phyloP scores from a whole-genome alignment of 2,888 invertebrate species.

The Patella pellucida region DNA sequence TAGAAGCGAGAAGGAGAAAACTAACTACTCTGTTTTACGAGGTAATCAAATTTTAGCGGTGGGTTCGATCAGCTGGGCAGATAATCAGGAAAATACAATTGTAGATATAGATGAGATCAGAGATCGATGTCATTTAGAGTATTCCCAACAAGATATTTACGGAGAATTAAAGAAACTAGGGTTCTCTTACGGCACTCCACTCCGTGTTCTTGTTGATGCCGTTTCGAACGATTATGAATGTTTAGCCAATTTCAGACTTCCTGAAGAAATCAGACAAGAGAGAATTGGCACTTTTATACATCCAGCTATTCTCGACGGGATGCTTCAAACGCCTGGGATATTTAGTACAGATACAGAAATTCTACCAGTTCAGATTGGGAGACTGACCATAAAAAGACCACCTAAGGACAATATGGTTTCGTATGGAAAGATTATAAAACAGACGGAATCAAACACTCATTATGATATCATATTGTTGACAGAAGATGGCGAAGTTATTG shows the following conservation, averaged over 20 bases:
- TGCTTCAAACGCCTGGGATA: constrained; percentile 18
- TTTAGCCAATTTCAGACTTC: background rate
- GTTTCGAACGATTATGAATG: constrained; percentile 3
- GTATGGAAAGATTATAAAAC: constrained; percentile 9
- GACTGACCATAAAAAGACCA: background rate
- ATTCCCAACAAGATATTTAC: constrained; percentile 16
- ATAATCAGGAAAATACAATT: background rate
- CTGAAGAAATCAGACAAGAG: constrained; percentile 8
- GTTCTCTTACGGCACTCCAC: constrained; percentile 15
- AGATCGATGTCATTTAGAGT: background rate
- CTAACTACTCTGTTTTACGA: background rate
- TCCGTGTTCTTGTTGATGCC: background rate
- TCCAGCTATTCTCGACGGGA: constrained; percentile 22
- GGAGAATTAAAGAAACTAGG: constrained; percentile 6
- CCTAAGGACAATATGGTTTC: background rate
- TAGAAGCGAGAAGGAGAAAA: too few species aligned
- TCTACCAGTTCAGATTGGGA: background rate
- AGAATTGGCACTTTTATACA: constrained; percentile 16
- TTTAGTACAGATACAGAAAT: background rate
- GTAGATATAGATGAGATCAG: background rate
- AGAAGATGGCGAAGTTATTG: constrained; percentile 35
- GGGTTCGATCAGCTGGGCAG: background rate
- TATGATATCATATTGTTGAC: constrained; percentile 38
- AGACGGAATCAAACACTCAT: constrained; percentile 23
- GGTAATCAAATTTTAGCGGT: background rate